Conservation (phyloP, 2,113 vertebrate genomes). For the Cyphomyrus discorhynchus region DNA sequence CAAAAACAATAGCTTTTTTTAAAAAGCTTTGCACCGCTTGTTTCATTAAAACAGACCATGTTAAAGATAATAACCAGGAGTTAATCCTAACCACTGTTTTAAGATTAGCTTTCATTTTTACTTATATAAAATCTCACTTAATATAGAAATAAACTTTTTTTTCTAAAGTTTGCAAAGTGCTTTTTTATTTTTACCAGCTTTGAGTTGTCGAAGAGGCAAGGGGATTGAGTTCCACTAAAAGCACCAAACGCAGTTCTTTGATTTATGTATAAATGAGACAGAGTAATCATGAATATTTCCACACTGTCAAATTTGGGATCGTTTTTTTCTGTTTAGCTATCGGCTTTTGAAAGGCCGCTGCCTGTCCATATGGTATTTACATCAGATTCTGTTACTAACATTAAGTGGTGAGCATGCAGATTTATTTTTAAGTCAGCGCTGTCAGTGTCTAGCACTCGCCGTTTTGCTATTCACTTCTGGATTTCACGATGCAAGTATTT, state of each 20-base stretch:
- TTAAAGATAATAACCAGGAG: background rate
- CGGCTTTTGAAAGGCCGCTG: background rate
- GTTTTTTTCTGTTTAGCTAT: background rate
- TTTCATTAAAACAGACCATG: background rate
- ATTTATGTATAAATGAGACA: slow-evolving; percentile 6
- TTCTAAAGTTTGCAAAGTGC: background rate
- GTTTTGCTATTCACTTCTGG: slow-evolving; percentile 12
- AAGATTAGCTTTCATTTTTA: background rate
- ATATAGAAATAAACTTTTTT: background rate
- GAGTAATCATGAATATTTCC: background rate
- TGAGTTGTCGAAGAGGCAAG: background rate
- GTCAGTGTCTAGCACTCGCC: slow-evolving; percentile 13
- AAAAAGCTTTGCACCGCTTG: background rate
- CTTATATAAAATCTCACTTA: background rate
- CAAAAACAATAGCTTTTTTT: background rate
- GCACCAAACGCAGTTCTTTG: background rate
- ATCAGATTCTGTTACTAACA: slow-evolving; percentile 21
- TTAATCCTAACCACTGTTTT: background rate
- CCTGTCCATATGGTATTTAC: slow-evolving; percentile 17
- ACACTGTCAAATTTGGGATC: background rate
- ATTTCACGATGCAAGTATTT: slow-evolving; percentile 26
- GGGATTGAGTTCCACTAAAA: background rate
- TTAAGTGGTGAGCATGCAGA: slow-evolving; percentile 20
- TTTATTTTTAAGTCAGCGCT: slow-evolving; percentile 22
- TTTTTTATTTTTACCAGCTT: background rate